Evolutionary conservation across 2,797 vertebrate species (phyloP).

Genomic region (Heteromormyrus szaboi): DNA sequence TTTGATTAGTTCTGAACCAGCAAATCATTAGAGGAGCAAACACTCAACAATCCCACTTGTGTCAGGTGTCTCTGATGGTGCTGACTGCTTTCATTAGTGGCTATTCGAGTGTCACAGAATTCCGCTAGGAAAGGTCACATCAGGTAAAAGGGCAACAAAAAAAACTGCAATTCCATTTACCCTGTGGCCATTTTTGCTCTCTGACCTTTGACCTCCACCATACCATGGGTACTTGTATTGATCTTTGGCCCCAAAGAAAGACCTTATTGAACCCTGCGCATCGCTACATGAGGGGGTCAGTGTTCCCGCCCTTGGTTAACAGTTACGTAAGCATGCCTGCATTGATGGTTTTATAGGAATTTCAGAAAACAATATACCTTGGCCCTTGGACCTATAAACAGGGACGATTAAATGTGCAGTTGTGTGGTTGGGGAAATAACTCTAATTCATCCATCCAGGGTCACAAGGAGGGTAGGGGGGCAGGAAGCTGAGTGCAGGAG

Average conservation of each 20-base stretch:
- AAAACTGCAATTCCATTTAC: slow-evolving; percentile 43
- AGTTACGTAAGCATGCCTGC: neutral
- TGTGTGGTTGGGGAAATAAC: neutral
- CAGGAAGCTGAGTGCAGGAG: neutral
- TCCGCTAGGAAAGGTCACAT: slow-evolving; percentile 27
- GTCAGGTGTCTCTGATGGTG: slow-evolving; percentile 42
- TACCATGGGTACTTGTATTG: slow-evolving; percentile 35
- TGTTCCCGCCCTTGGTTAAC: neutral
- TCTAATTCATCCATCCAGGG: neutral
- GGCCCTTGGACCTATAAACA: neutral
- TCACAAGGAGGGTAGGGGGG: neutral
- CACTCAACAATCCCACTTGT: neutral
- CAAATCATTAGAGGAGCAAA: neutral
- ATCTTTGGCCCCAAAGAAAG: slow-evolving; percentile 25
- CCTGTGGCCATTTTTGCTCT: slow-evolving; percentile 37
- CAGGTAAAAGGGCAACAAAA: slow-evolving; percentile 27
- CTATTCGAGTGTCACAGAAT: slow-evolving; percentile 36
- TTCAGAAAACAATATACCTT: neutral
- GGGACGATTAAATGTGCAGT: neutral
- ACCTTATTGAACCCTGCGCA: slow-evolving; percentile 38
- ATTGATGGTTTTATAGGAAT: neutral
- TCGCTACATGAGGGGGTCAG: neutral
- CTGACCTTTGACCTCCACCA: slow-evolving; percentile 41
- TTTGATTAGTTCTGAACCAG: neutral
- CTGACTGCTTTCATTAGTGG: slow-evolving; percentile 40